phyloP scores from a whole-genome alignment of 1,140 invertebrate species.

The Pseudomyrmex flavicornis region DNA sequence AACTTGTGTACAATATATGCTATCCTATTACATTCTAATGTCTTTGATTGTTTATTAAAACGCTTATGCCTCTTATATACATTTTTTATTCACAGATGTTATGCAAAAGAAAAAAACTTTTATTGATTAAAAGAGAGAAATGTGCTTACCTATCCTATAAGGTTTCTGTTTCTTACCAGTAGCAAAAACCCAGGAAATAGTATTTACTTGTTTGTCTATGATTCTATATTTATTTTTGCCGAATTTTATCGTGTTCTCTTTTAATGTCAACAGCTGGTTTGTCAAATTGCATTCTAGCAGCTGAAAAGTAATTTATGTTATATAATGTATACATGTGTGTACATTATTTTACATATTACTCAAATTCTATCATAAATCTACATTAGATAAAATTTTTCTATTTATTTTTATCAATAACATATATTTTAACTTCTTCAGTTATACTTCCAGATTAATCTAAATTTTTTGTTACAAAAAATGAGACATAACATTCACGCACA shows the following conservation, averaged over 20 bases:
- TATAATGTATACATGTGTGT: too few relatives aligned
- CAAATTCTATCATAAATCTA: too few relatives aligned
- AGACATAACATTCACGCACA: too few relatives aligned
- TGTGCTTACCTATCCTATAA: conserved; percentile 29
- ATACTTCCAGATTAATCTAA: too few relatives aligned
- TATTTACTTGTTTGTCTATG: not conserved
- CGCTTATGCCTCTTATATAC: not conserved
- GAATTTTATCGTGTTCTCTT: conserved; percentile 18
- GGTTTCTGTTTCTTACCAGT: conserved; percentile 32
- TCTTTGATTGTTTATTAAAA: not conserved
- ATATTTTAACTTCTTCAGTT: too few relatives aligned
- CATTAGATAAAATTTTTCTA: too few relatives aligned
- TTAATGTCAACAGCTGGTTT: conserved; percentile 5
- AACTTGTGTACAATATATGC: too few relatives aligned
- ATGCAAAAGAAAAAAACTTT: not conserved
- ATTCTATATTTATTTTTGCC: conserved; percentile 17
- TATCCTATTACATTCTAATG: too few relatives aligned
- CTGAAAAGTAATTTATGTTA: conserved; percentile 12
- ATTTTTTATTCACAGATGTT: not conserved
- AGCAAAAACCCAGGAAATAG: conserved; percentile 37
- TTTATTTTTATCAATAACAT: too few relatives aligned
- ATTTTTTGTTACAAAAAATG: too few relatives aligned
- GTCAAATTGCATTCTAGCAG: conserved; percentile 1
- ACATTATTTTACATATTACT: too few relatives aligned
- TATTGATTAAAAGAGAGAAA: not conserved